Evolutionary conservation across 2,888 invertebrate species (phyloP).

Genomic region (Platypus cylindrus): DNA sequence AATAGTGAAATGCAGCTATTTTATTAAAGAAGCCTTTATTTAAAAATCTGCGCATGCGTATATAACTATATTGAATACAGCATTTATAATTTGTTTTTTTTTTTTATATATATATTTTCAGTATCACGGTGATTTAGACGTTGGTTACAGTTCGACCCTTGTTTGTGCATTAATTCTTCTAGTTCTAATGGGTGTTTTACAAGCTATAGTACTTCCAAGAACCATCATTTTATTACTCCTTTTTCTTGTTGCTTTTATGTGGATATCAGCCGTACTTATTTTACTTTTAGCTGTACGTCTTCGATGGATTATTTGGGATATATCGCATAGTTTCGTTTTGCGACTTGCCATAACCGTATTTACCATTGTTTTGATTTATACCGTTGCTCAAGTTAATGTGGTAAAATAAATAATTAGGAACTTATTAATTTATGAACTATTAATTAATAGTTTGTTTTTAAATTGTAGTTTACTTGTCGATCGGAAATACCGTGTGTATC

Average conservation of each 20-base stretch:
- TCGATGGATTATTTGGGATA: slow-evolving; percentile 75
- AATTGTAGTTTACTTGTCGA: slow-evolving; percentile 50
- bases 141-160: slow-evolving; percentile 72
- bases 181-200: slow-evolving; percentile 62
- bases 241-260: slow-evolving; percentile 80
- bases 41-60: too few species aligned
- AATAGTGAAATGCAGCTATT: too few species aligned
- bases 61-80: too few species aligned
- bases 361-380: slow-evolving; percentile 74
- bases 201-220: slow-evolving; percentile 69
- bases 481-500: slow-evolving; percentile 36
- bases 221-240: slow-evolving; percentile 72
- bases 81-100: too few species aligned
- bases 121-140: slow-evolving; percentile 78
- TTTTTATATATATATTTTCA: slow-evolving; percentile 32
- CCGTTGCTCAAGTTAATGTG: slow-evolving; percentile 86
- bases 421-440: slow-evolving; percentile 2
- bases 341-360: slow-evolving; percentile 78
- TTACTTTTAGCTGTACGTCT: slow-evolving; percentile 70
- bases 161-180: slow-evolving; percentile 65
- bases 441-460: slow-evolving; percentile 6
- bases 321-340: slow-evolving; percentile 69
- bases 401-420: slow-evolving; percentile 49
- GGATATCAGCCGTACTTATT: slow-evolving; percentile 80
- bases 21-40: too few species aligned